Evolutionary conservation across 2,888 invertebrate species (phyloP).

Genomic region (Stenichneumon culpator): DNA sequence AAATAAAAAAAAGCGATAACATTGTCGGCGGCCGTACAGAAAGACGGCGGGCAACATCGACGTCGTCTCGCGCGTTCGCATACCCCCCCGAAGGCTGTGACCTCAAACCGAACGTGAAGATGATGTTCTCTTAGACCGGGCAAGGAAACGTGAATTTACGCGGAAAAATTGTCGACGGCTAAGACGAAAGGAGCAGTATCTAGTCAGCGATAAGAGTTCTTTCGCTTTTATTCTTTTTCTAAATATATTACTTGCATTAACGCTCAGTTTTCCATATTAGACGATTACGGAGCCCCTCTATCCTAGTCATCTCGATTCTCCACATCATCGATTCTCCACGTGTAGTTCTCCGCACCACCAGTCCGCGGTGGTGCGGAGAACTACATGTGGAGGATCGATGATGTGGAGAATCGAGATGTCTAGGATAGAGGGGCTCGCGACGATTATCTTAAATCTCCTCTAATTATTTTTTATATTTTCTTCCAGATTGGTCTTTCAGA

Average conservation of each 20-base stretch:
- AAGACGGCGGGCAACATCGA: conserved; percentile 29
- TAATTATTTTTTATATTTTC: neutral
- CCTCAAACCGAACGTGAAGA: conserved; percentile 68
- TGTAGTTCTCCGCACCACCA: no score
- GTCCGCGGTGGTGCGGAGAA: no score
- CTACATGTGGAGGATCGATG: no score
- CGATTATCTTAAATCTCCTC: neutral
- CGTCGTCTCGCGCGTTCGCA: conserved; percentile 54
- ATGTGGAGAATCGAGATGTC: no score
- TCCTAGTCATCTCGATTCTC: no score
- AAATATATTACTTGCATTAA: neutral
- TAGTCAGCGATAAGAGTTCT: conserved; percentile 42
- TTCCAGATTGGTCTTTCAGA: no score
- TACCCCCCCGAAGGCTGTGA: conserved; percentile 79
- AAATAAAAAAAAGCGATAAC: conserved; percentile 13
- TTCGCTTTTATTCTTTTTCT: neutral
- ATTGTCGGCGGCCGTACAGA: conserved; percentile 38
- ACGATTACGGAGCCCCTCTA: neutral
- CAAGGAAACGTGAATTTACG: conserved; percentile 56
- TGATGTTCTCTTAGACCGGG: conserved; percentile 61
- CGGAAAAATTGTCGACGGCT: conserved; percentile 34
- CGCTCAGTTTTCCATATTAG: neutral
- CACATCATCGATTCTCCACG: no score
- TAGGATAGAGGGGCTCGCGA: no score
- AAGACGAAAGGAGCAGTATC: conserved; percentile 39